Percentiles rank a stretch among this genome's conserved stretches.
These are phyloP conservation scores for Trichopoda pennipes DNA, from an alignment of 2,888 invertebrate species.

Conservation along the genomic window DNA sequence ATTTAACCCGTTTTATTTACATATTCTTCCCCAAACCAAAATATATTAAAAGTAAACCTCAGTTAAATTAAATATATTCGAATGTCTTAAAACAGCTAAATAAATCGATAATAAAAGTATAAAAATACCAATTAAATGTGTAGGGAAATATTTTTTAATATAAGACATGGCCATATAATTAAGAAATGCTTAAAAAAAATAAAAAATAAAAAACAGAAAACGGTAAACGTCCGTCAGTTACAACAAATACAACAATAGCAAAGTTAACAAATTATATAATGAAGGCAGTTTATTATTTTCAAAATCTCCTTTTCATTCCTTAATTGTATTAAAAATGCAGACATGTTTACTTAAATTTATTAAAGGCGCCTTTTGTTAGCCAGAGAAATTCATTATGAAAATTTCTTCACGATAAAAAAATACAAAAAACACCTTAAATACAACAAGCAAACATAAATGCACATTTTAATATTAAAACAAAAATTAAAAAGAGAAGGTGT, in stretches of 20 bases:
- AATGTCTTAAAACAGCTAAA: constrained; percentile 50
- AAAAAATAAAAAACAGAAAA: background rate
- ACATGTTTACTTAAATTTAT: constrained; percentile 63
- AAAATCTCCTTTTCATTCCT: constrained; percentile 48
- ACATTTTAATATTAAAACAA: constrained; percentile 47
- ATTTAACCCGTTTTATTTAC: background rate
- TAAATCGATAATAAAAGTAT: constrained; percentile 35
- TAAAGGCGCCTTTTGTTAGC: constrained; percentile 64
- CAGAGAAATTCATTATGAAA: constrained; percentile 48
- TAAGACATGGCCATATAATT: constrained; percentile 59
- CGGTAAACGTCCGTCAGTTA: constrained; percentile 43
- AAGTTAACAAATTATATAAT: constrained; percentile 61
- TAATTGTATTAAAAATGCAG: constrained; percentile 59
- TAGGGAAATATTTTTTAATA: constrained; percentile 36
- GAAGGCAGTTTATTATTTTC: constrained; percentile 46
- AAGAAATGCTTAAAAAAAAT: constrained; percentile 51
- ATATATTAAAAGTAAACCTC: constrained; percentile 13
- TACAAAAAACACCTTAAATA: constrained; percentile 55
- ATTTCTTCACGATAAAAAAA: constrained; percentile 32
- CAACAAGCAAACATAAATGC: constrained; percentile 39
- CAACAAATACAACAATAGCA: constrained; percentile 4
- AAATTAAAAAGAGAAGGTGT: constrained; percentile 50
- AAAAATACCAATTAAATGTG: background rate
- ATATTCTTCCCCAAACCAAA: background rate
- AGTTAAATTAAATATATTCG: constrained; percentile 18